Percentiles rank a stretch among this genome's conserved stretches.
Conservation (phyloP, 2,797 vertebrate genomes). For the Otolemur crassicaudatus region DNA sequence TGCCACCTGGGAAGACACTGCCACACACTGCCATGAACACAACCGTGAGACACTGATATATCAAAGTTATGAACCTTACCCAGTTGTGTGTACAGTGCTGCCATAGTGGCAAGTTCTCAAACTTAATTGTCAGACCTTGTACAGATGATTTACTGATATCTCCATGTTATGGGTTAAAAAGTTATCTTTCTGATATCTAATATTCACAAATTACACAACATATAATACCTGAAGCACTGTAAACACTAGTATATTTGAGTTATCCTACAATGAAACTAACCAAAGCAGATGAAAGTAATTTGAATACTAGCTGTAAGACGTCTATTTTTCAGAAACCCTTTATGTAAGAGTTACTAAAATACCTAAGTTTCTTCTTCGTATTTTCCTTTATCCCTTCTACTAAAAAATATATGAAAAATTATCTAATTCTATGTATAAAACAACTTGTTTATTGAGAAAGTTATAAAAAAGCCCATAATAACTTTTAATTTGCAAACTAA, state of each 20-base stretch:
- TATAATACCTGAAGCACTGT: neutral
- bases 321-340: neutral
- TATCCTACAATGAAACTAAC: neutral
- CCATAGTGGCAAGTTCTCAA: too few species aligned
- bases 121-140: neutral
- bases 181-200: neutral
- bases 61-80: too few species aligned
- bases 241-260: accelerated
- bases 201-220: neutral
- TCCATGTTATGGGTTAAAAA: neutral
- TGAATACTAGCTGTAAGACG: neutral
- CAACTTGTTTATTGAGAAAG: neutral
- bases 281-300: neutral
- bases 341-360: neutral
- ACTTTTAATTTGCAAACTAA: neutral
- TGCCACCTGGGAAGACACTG: too few species aligned
- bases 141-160: neutral
- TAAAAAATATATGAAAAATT: neutral
- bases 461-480: neutral
- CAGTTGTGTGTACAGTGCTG: too few species aligned
- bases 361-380: neutral
- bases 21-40: too few species aligned
- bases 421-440: neutral
- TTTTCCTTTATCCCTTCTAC: neutral
- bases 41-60: too few species aligned